Evolutionary conservation across 2,888 invertebrate species (phyloP).

Genomic region (Morpho achilles): DNA sequence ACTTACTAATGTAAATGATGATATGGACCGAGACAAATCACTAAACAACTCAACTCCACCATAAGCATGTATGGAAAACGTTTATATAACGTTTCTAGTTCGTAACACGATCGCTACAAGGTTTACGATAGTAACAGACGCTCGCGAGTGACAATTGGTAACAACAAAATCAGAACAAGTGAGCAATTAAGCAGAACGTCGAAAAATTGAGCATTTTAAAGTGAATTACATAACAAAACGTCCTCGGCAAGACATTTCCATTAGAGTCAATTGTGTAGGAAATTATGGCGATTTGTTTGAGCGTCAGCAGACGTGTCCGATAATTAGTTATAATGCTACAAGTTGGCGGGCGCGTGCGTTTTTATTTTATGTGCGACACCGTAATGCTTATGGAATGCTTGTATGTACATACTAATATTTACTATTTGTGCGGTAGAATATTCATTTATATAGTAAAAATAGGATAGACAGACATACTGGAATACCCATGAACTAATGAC

Average conservation of each 20-base stretch:
- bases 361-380: too few species aligned
- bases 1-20: conserved; percentile 7
- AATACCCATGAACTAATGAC: too few species aligned
- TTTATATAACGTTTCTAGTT: conserved; percentile 9
- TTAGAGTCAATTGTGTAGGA: conserved; percentile 34
- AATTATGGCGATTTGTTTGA: conserved; percentile 35
- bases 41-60: conserved; percentile 8
- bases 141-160: background rate
- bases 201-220: conserved; percentile 27
- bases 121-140: conserved; percentile 5
- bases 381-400: too few species aligned
- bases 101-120: conserved; percentile 4
- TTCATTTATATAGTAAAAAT: too few species aligned
- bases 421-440: too few species aligned
- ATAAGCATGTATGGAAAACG: conserved; percentile 3
- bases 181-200: conserved; percentile 31
- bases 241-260: conserved; percentile 24
- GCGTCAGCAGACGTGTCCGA: conserved; percentile 17
- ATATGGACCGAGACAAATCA: conserved; percentile 16
- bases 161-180: conserved; percentile 23
- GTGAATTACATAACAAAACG: conserved; percentile 28
- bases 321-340: conserved; percentile 13
- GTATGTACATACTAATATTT: too few species aligned
- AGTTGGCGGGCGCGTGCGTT: background rate
- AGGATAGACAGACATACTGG: too few species aligned